Base-by-base conservation (phyloP, 2,797 vertebrate genomes). In the Micrastur ruficollis region DNA sequence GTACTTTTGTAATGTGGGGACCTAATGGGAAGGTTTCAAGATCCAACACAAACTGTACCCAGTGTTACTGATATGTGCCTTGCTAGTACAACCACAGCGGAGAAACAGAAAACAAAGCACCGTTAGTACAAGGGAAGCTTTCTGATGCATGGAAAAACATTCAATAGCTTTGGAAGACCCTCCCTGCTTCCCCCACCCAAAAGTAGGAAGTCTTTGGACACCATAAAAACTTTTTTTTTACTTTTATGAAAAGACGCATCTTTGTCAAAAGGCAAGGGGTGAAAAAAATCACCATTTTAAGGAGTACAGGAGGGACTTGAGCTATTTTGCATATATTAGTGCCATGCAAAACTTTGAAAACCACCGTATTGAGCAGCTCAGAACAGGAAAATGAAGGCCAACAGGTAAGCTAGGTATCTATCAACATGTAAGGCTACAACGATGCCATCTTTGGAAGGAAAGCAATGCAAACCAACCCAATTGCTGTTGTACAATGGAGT, bases 361-460 rank as follows among this genome's bases (percentile, higher is more conserved):
- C 12, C 66, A 19, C 11, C 0, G 0, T 26, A 40, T 21, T 26
- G 8, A 56, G 47, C 62, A 66, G 34, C 40, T 81, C 32, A 79
- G 71, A 89, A 72, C 6, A 58, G 7, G 49, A 87, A 79, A 85
- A 63, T 25, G 8, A 71, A 79, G 53, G 42, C 36, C 15, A 74
- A 25, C 2, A 62, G 47, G 32, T 11, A 58, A 74, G 21, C 17
- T 31, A 15, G 16, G 5, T 52, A 31, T 53, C 4, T n/a, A 14
- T 13, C 80, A 68, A 59, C 23, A 44, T 8, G 3, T 32, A 42
- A 94, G 36, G 21, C 27, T 44, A 19, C n/a, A 88, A 26, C 29
- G 14, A 50, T 34, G 9, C 38, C 21, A 62, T 49, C 17, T 55
- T 67, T 62, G 50, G 44, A 84, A 81, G 13, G 74, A 70, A 70